Percentiles rank a stretch among this genome's conserved stretches.
Conservation (phyloP, 2,888 invertebrate species). For the Chrysomela aeneicollis region DNA sequence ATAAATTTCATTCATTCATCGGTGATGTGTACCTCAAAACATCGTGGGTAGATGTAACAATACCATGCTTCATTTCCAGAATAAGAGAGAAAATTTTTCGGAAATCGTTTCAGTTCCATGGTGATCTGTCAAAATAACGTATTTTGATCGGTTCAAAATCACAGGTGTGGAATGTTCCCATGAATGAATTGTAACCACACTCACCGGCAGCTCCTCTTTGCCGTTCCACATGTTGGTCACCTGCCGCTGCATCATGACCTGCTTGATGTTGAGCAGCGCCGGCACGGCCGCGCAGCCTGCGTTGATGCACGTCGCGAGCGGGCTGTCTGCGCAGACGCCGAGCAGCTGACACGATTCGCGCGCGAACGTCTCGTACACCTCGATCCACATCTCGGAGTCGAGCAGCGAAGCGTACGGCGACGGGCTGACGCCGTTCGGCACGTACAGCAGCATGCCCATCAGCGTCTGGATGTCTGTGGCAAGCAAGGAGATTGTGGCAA, state of each 20-base stretch:
- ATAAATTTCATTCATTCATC: too few species aligned
- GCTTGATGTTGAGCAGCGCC: constrained; percentile 91
- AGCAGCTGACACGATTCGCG: constrained; percentile 91
- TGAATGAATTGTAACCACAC: constrained; percentile 40
- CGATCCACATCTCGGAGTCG: constrained; percentile 81
- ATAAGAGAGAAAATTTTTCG: too few species aligned
- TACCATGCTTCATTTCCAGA: too few species aligned
- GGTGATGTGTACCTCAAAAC: too few species aligned
- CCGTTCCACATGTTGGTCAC: constrained; percentile 95
- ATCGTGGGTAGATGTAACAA: too few species aligned
- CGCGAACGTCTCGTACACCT: constrained; percentile 89
- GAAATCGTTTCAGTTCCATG: too few species aligned
- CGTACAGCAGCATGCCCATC: constrained; percentile 85
- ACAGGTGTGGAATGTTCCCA: too few species aligned
- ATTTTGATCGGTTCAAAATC: too few species aligned
- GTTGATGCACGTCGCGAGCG: constrained; percentile 89
- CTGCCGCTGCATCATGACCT: constrained; percentile 87
- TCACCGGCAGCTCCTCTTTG: constrained; percentile 93
- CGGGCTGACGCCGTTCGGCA: constrained; percentile 78
- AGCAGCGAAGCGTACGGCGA: constrained; percentile 74
- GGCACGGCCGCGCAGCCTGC: constrained; percentile 95
- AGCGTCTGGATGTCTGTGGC: constrained; percentile 78
- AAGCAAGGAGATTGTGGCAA: too few species aligned
- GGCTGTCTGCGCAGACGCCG: constrained; percentile 88
- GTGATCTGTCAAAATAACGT: too few species aligned